Evolutionary conservation across 2,888 invertebrate species (phyloP).

Genomic region (Acanthoscelides obtectus): DNA sequence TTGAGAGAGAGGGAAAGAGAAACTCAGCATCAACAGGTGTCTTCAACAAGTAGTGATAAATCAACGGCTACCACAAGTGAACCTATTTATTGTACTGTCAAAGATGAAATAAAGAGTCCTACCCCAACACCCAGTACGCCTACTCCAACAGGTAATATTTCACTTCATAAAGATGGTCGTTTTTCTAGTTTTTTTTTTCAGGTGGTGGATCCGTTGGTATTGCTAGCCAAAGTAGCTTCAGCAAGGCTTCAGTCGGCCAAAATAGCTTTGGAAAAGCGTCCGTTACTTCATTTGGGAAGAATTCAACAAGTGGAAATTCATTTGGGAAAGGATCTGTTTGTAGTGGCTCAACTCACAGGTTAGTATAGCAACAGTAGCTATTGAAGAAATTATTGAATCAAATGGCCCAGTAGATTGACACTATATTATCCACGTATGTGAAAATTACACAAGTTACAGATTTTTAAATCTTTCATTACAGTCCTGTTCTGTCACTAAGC

Average conservation of each 20-base stretch:
- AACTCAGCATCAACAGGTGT: constrained; percentile 27
- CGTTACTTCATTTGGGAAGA: constrained; percentile 34
- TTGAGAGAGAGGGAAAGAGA: constrained; percentile 57
- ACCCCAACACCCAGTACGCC: constrained; percentile 25
- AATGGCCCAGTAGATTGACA: no score
- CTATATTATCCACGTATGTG: no score
- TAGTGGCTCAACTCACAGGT: constrained; percentile 46
- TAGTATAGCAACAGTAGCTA: constrained; percentile 38
- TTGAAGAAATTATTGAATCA: no score
- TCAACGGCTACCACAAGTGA: constrained; percentile 48
- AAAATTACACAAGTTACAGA: no score
- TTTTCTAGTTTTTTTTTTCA: background rate
- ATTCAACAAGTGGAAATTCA: constrained; percentile 29
- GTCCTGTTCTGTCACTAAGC: constrained; percentile 46
- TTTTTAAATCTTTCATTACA: constrained; percentile 39
- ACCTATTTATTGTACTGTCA: constrained; percentile 41
- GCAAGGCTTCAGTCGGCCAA: constrained; percentile 46
- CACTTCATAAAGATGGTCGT: background rate
- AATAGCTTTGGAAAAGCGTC: constrained; percentile 49
- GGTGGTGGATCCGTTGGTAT: constrained; percentile 27
- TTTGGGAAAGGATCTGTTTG: constrained; percentile 48
- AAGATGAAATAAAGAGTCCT: constrained; percentile 36
- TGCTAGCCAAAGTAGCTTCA: constrained; percentile 41
- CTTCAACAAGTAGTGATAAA: constrained; percentile 54
- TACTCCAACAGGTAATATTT: constrained; percentile 22